These are phyloP conservation scores for Cyanoliseus patagonus DNA, from an alignment of 2,113 vertebrate genomes.

Conservation along the genomic window DNA sequence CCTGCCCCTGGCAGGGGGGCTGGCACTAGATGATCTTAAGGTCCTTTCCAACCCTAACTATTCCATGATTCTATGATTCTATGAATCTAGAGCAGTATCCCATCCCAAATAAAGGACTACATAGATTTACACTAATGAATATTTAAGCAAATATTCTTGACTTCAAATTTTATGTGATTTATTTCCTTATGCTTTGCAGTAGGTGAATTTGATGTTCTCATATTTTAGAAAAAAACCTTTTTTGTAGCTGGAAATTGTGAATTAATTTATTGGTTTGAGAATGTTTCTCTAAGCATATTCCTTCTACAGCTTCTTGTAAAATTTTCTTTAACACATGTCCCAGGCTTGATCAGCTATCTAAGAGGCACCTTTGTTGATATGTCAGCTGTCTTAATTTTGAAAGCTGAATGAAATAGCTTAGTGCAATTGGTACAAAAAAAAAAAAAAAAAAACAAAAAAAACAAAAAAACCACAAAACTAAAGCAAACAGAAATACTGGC, in stretches of 20 bases:
- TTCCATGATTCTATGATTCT: too few relatives aligned
- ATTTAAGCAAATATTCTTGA: neutral
- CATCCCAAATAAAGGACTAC: neutral
- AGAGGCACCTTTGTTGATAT: accelerated
- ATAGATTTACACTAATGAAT: neutral
- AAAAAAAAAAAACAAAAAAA: neutral
- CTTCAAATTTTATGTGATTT: neutral
- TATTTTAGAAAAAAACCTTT: neutral
- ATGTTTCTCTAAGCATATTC: neutral
- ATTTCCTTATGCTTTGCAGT: neutral
- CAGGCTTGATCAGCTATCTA: neutral
- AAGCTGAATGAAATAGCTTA: neutral
- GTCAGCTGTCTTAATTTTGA: neutral
- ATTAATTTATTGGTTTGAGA: neutral
- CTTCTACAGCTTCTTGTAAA: neutral
- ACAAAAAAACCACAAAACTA: neutral
- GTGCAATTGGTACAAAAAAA: neutral
- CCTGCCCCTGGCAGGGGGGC: too few relatives aligned
- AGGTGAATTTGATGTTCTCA: neutral
- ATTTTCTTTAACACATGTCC: neutral
- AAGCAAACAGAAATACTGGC: neutral
- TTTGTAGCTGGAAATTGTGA: neutral
- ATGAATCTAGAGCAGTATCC: neutral
- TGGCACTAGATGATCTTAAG: too few relatives aligned
- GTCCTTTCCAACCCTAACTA: too few relatives aligned